Base-by-base conservation (phyloP, 2,888 invertebrate species). In the Physocephala rufipes region DNA sequence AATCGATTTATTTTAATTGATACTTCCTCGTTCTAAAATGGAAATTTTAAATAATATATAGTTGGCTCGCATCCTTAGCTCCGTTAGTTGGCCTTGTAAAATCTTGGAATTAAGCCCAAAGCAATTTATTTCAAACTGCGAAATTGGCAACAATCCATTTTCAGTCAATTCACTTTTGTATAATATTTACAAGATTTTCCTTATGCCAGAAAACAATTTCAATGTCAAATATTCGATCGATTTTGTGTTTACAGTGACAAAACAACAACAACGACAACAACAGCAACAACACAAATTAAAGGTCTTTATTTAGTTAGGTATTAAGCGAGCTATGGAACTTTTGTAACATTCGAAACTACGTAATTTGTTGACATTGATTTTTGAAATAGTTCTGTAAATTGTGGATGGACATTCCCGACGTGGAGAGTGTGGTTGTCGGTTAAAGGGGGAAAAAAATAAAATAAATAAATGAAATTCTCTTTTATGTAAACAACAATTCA, bases 201-300 rank as follows among this genome's bases (percentile, higher is more conserved):
- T 28, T 28, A 28, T 58, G 58, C 58, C 58, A 58, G 58, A 58
- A 47, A 63, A 45, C 26, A 24, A 15, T 47, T 63, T 63, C 63
- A 63, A 63, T 63, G 63, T 63, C 63, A 63, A 26, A 24, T 45
- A 47, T 24, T 47, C 51, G 16, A 63, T 63, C 63, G 63, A 63
- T 63, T 63, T 63, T n/a, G 47, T 47, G 24, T 47, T 13, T 49
- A 55, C 55, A 16, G 1, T 45, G 15, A 24, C 5, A 28, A 21
- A 16, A 28, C 26, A 28, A 36, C 28, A 26, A 62, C 19, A 19
- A 21, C 36, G 26, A 63, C 2, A 24, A 13, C 13, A 58, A 28
- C 24, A 58, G 28, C 2, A 24, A 58, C 4, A 58, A 16, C 4
- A 36, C 36, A 7, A 36, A 9, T 36, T 9, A 9, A 7, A 36